Percentiles rank a stretch among this genome's conserved stretches.
phyloP scores from a whole-genome alignment of 2,113 vertebrate genomes.

The Macrotus californicus region DNA sequence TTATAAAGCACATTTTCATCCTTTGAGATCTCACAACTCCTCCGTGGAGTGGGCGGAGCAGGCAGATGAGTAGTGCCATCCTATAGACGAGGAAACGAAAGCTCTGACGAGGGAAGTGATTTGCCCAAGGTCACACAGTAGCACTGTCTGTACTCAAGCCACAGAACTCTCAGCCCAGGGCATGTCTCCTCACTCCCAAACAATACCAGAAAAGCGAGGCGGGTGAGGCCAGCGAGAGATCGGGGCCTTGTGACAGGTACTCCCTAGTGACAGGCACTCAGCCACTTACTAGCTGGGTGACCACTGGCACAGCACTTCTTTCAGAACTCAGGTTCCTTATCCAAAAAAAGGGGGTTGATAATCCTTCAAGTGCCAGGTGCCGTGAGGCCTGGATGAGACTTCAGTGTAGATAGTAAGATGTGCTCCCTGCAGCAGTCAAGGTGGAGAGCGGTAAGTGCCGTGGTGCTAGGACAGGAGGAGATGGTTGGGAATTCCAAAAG shows the following conservation, averaged over 20 bases:
- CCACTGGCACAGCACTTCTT: not conserved
- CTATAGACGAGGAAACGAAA: not conserved
- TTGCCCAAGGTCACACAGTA: not conserved
- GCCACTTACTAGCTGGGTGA: not conserved
- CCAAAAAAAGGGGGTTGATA: not conserved
- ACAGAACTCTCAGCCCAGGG: not conserved
- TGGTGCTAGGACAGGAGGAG: not conserved
- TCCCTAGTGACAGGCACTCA: not conserved
- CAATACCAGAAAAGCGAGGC: not conserved
- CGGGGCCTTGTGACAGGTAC: too few relatives aligned
- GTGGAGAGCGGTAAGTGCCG: not conserved
- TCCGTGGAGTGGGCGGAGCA: not conserved
- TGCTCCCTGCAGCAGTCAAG: not conserved
- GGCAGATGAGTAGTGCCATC: not conserved
- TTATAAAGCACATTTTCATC: not conserved
- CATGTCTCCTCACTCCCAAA: not conserved
- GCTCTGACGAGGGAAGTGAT: not conserved
- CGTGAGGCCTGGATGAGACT: not conserved
- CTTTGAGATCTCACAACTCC: not conserved
- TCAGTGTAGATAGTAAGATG: not conserved
- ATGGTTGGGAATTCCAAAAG: not conserved
- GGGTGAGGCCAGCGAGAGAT: not conserved
- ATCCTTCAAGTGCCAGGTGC: not conserved
- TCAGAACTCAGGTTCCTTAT: not conserved
- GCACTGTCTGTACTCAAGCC: not conserved